phyloP scores from a whole-genome alignment of 2,797 vertebrate species.

The Channa striata region DNA sequence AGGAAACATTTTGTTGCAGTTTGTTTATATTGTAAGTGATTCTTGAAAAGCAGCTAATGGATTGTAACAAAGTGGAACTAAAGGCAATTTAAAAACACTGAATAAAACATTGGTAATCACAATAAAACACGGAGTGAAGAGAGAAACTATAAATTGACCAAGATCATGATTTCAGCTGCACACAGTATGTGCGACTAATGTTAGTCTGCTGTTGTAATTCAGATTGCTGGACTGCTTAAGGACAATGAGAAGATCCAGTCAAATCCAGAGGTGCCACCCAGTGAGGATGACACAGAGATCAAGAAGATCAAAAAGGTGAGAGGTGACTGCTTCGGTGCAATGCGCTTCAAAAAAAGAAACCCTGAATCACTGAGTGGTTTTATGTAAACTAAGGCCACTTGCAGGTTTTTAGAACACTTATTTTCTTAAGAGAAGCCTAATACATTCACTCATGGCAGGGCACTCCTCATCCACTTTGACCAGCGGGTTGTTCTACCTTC shows the following conservation, averaged over 20 bases:
- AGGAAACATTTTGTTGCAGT: conserved; percentile 14
- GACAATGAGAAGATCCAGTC: conserved; percentile 96
- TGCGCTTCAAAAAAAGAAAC: background rate
- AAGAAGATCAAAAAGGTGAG: conserved; percentile 98
- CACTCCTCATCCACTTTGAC: conserved; percentile 12
- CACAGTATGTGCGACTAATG: background rate
- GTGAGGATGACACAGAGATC: conserved; percentile 94
- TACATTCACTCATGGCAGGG: conserved; percentile 1
- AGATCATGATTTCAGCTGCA: conserved; percentile 10
- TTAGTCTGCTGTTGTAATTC: conserved; percentile 38
- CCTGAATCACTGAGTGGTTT: background rate
- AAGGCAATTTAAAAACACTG: conserved; percentile 19
- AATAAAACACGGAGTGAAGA: background rate
- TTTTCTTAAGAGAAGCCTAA: conserved; percentile 31
- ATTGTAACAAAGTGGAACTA: conserved; percentile 24
- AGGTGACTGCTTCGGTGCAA: background rate
- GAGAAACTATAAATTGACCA: conserved; percentile 5
- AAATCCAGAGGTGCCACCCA: conserved; percentile 85
- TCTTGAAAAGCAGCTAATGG: conserved; percentile 50
- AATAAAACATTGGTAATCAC: conserved; percentile 22
- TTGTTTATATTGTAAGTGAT: conserved; percentile 13
- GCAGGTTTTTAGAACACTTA: conserved; percentile 37
- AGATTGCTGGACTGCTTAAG: conserved; percentile 93
- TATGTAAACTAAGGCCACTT: conserved; percentile 10
- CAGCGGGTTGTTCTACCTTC: too few relatives aligned